Evolutionary conservation across 1,140 invertebrate species (phyloP).

Genomic region (Drepana arcuata): DNA sequence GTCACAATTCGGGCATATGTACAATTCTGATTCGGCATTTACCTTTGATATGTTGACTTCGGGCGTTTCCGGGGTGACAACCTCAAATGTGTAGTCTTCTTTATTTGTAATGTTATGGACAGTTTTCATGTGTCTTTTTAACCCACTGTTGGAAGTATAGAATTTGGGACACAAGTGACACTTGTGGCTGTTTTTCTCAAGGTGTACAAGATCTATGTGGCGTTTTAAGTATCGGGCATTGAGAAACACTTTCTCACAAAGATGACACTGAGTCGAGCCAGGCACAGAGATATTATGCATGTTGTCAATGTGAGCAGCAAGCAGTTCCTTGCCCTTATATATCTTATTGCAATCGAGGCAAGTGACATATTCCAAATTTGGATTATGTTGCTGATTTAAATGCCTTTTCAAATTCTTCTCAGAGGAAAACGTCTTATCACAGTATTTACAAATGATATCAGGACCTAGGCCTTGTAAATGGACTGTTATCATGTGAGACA

Average conservation of each 20-base stretch:
- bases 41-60: no score
- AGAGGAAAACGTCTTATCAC: constrained; percentile 37
- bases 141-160: constrained; percentile 44
- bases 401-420: constrained; percentile 44
- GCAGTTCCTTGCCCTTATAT: constrained; percentile 30
- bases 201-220: constrained; percentile 38
- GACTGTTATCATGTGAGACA: constrained; percentile 44
- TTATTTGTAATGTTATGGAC: constrained; percentile 18
- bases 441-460: constrained; percentile 27
- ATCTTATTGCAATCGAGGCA: constrained; percentile 38
- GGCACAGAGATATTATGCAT: constrained; percentile 14
- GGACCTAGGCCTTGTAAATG: constrained; percentile 29
- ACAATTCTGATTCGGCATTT: no score
- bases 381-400: constrained; percentile 32
- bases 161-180: constrained; percentile 44
- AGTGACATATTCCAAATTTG: constrained; percentile 23
- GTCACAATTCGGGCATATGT: constrained; percentile 27
- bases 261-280: constrained; percentile 23
- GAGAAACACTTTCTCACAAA: constrained; percentile 38
- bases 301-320: constrained; percentile 35
- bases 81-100: no score
- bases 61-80: no score
- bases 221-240: constrained; percentile 37
- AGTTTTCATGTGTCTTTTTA: constrained; percentile 27
- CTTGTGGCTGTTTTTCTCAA: constrained; percentile 27